Conservation (phyloP, 2,797 vertebrate genomes). For the Pteronotus mesoamericanus region DNA sequence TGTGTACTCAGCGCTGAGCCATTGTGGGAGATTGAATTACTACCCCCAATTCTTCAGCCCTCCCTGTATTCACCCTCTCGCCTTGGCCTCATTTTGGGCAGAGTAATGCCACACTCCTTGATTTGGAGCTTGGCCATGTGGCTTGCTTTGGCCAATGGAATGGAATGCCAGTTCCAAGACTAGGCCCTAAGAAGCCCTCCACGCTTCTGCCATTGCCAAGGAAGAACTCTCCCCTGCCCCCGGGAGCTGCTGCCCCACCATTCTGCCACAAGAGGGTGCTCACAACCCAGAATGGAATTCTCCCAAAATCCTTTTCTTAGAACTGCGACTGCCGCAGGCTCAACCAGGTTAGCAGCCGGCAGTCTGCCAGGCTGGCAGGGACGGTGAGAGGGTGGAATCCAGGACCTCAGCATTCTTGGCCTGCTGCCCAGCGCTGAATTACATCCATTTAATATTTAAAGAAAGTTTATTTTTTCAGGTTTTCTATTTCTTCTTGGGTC, state of each 20-base stretch:
- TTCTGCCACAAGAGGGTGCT: not conserved
- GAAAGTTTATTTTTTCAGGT: not conserved
- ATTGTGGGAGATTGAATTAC: not conserved
- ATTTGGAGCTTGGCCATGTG: not conserved
- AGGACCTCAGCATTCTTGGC: not conserved
- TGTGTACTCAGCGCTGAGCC: accelerated
- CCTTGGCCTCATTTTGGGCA: not conserved
- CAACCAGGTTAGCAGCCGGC: accelerated
- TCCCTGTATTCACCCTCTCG: not conserved
- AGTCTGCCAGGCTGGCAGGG: not conserved
- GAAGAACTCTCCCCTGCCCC: not conserved
- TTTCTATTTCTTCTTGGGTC: not conserved
- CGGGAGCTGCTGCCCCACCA: not conserved
- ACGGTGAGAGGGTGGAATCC: not conserved
- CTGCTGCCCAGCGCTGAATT: not conserved
- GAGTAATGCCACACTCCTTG: not conserved
- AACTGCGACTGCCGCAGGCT: not conserved
- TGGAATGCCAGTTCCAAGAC: not conserved
- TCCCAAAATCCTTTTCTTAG: not conserved
- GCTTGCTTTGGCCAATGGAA: not conserved
- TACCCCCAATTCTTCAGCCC: not conserved
- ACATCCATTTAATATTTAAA: not conserved
- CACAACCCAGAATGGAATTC: no score
- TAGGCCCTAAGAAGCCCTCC: not conserved
- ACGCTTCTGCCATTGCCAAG: not conserved